phyloP scores from a whole-genome alignment of 2,888 invertebrate species.

The Rhodophaea formosa region DNA sequence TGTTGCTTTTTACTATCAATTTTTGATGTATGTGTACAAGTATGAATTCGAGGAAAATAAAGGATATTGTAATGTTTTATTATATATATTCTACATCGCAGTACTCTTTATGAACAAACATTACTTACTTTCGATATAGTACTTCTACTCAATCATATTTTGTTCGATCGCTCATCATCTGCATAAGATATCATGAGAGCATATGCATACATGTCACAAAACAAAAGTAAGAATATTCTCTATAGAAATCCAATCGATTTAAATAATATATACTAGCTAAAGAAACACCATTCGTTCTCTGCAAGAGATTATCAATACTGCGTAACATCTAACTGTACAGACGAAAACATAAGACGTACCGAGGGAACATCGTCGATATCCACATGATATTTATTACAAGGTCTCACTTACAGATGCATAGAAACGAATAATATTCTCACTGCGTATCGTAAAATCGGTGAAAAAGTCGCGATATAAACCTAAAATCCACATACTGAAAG shows the following conservation, averaged over 20 bases:
- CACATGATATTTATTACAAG: constrained; percentile 66
- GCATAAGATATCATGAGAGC: constrained; percentile 60
- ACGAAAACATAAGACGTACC: constrained; percentile 61
- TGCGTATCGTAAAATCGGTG: constrained; percentile 71
- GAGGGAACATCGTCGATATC: constrained; percentile 59
- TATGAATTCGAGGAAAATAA: constrained; percentile 80
- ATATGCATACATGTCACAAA: constrained; percentile 61
- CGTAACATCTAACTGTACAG: constrained; percentile 77
- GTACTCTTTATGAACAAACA: constrained; percentile 78
- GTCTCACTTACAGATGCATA: constrained; percentile 68
- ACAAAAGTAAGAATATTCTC: constrained; percentile 65
- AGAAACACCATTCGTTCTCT: constrained; percentile 68
- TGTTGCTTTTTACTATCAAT: constrained; percentile 81
- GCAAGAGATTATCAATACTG: constrained; percentile 68
- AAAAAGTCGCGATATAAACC: constrained; percentile 77
- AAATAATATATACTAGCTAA: constrained; percentile 77
- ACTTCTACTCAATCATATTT: constrained; percentile 73
- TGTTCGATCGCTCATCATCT: constrained; percentile 71
- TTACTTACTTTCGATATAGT: constrained; percentile 77
- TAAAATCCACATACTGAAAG: constrained; percentile 78
- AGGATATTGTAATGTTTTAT: constrained; percentile 75
- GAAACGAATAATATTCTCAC: constrained; percentile 71
- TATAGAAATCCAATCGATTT: constrained; percentile 75
- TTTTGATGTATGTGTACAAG: constrained; percentile 80
- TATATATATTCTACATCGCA: constrained; percentile 78